Evolutionary conservation across 2,797 vertebrate species (phyloP), one percentile per base, ranked within the genome.

Genomic region (Todus mexicanus): DNA sequence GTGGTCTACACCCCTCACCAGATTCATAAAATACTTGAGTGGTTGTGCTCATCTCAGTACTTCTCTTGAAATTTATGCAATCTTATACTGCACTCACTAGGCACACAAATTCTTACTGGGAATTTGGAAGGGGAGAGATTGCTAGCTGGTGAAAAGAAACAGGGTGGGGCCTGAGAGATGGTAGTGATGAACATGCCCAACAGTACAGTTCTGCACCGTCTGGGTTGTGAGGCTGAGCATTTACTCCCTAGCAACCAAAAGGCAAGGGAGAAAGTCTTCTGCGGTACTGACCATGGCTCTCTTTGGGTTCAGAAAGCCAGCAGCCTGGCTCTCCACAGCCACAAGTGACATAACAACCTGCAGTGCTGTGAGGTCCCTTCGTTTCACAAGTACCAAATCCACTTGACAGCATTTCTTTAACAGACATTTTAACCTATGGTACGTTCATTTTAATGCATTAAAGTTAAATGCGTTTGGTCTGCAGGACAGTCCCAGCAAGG

Each of bases 191-290:
- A 83, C 31, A 31, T 92, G 40, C 70, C 69, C 84, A 91, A 57
- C 6, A 88, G 83, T 77, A 91, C 74, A 88, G 83, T 17, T 64
- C 68, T 71, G 77, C 73, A 57, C 70, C n/a, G 73, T 48, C 95
- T 95, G 91, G 29, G 60, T 11, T 84, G 48, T 84, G 60, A 66
- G 92, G 85, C 42, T 3, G 5, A 87, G 92, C 69, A 61, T 64
- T 95, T 84, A 90, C 50, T 50, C 64, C 92, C 71, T 84, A 77
- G 92, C 92, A 95, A 96, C 81, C 53, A 53, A 79, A 47, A 85
- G 81, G 48, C 33, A 90, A 84, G 75, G 89, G 53, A 64, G 81
- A 54, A 84, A 87, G 84, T 73, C 81, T 77, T 88, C 75, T 92
- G 59, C 74, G 82, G 82, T 42, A 63, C 82, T 26, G 29, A 80